These are phyloP conservation scores for Harpalus rubripes DNA, from an alignment of 2,888 invertebrate genomes.

Conservation along the genomic window DNA sequence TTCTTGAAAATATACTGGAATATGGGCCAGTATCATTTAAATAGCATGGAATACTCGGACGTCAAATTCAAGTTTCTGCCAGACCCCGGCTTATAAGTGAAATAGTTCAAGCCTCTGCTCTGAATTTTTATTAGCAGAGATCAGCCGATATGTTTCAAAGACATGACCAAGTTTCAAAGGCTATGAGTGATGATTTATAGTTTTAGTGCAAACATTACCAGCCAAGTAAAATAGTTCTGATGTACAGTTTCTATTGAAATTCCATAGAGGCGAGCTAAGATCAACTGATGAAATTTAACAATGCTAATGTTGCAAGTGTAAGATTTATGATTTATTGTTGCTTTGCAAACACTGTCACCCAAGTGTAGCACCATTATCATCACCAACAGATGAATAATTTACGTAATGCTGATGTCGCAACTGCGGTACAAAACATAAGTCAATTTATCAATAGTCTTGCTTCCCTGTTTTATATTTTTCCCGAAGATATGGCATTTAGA, in stretches of 20 bases:
- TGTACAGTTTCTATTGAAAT: slow-evolving; percentile 26
- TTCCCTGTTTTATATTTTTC: background rate
- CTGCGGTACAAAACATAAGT: background rate
- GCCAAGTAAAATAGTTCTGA: slow-evolving; percentile 24
- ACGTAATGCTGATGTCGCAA: background rate
- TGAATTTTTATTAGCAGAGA: slow-evolving; percentile 40
- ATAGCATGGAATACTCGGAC: too few species aligned
- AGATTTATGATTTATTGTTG: slow-evolving; percentile 46
- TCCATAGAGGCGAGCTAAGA: background rate
- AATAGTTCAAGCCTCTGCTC: slow-evolving; percentile 17
- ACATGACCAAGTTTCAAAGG: slow-evolving; percentile 2
- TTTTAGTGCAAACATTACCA: slow-evolving; percentile 4
- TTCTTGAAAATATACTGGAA: too few species aligned
- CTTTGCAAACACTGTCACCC: background rate
- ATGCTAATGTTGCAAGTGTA: background rate
- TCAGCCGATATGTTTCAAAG: slow-evolving; percentile 13
- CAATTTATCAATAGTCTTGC: background rate
- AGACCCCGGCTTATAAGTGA: slow-evolving; percentile 24
- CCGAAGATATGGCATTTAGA: background rate
- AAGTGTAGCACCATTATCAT: background rate
- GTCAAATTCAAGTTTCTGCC: slow-evolving; percentile 12
- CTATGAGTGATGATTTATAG: slow-evolving; percentile 26
- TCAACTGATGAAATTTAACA: slow-evolving; percentile 35
- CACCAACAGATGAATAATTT: background rate
- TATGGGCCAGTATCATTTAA: too few species aligned